These are phyloP conservation scores for Philopotamus ludificatus DNA, from an alignment of 1,140 invertebrate species.

Conservation along the genomic window DNA sequence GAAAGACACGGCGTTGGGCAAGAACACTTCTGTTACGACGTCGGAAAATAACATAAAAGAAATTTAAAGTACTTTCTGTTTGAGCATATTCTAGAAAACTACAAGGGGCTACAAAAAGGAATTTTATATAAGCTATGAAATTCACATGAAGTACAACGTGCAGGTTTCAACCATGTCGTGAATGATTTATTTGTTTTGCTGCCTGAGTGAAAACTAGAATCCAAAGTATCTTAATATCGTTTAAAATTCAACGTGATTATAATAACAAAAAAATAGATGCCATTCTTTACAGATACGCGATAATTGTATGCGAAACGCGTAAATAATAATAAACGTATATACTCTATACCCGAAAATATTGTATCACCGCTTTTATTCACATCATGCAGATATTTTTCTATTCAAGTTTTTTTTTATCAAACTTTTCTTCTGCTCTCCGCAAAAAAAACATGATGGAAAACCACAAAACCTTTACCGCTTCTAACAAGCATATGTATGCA, in stretches of 20 bases:
- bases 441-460: too few species aligned
- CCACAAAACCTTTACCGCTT: too few species aligned
- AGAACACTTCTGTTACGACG: neutral
- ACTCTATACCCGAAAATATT: too few species aligned
- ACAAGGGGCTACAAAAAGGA: constrained; percentile 7
- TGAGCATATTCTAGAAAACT: neutral
- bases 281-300: neutral
- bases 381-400: too few species aligned
- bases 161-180: neutral
- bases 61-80: neutral
- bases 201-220: neutral
- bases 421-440: too few species aligned
- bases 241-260: neutral
- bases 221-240: neutral
- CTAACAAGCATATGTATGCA: too few species aligned
- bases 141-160: neutral
- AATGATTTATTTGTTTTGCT: constrained; percentile 1
- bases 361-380: too few species aligned
- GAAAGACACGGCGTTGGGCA: neutral
- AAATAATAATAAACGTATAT: neutral
- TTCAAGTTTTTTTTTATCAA: too few species aligned
- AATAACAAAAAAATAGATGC: neutral
- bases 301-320: neutral
- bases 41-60: neutral
- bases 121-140: constrained; percentile 17